These are phyloP conservation scores for Macrophya annulata DNA, from an alignment of 2,888 invertebrate species.

Conservation along the genomic window DNA sequence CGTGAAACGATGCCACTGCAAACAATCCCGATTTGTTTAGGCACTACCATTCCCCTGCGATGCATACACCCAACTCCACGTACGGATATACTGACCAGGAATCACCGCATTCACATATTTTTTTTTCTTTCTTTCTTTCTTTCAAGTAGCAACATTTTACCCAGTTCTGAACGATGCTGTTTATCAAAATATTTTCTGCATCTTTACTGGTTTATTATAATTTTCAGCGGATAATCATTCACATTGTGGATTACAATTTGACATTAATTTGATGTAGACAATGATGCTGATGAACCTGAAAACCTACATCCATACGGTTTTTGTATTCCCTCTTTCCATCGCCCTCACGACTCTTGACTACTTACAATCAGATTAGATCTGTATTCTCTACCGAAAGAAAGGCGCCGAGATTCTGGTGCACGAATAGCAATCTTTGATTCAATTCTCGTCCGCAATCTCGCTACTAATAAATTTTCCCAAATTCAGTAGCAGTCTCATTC, in stretches of 20 bases:
- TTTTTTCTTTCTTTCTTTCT: neutral
- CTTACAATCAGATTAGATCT: neutral
- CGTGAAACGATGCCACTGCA: conserved; percentile 80
- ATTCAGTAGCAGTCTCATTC: neutral
- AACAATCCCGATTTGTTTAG: conserved; percentile 79
- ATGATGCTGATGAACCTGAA: neutral
- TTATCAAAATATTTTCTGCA: neutral
- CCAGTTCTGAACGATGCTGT: neutral
- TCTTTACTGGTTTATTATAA: conserved; percentile 13
- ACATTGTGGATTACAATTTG: neutral
- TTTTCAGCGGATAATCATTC: neutral
- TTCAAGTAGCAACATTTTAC: conserved; percentile 12
- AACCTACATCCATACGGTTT: neutral
- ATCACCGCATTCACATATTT: neutral
- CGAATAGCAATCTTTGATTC: neutral
- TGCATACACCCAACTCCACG: conserved; percentile 57
- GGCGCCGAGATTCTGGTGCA: neutral
- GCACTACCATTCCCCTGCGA: conserved; percentile 66
- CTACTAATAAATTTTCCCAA: conserved; percentile 27
- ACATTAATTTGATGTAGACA: neutral
- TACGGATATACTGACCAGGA: conserved; percentile 30
- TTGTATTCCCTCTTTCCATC: neutral
- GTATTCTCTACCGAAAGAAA: neutral
- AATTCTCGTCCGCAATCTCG: conserved; percentile 9
- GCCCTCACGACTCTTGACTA: neutral